Evolutionary conservation across 23 tunicate genomes (phyloP).

Genomic region (Phallusia fumigata): DNA sequence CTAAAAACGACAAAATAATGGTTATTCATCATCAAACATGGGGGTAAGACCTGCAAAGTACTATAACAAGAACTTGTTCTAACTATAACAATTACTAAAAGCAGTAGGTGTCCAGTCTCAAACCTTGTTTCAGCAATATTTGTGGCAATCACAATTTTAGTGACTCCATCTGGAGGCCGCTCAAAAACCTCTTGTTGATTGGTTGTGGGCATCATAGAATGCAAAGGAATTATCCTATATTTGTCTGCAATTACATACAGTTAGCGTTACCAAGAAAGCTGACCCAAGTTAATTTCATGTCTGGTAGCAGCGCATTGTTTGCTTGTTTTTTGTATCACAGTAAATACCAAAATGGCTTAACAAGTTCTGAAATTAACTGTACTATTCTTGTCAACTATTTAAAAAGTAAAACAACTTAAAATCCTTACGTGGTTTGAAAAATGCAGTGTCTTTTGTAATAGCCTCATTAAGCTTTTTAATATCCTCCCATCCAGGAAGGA

Average conservation of each 20-base stretch:
- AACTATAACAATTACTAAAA: too few relatives aligned
- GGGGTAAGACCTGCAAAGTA: too few relatives aligned
- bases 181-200: conserved; percentile 78
- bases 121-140: conserved; percentile 84
- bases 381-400: too few relatives aligned
- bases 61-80: too few relatives aligned
- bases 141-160: conserved; percentile 91
- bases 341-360: too few relatives aligned
- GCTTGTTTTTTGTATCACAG: too few relatives aligned
- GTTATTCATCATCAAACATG: too few relatives aligned
- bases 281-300: too few relatives aligned
- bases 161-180: conserved; percentile 73
- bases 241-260: not conserved
- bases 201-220: conserved; percentile 84
- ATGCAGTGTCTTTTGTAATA: conserved; percentile 30
- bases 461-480: conserved; percentile 52
- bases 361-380: too few relatives aligned
- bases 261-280: too few relatives aligned
- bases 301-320: too few relatives aligned
- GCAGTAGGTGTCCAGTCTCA: not conserved
- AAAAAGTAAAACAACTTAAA: not conserved
- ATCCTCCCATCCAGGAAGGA: conserved; percentile 85
- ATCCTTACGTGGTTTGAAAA: conserved; percentile 31
- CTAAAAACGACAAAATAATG: not conserved
- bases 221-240: conserved; percentile 64